A percentile compares a stretch with the other conserved stretches of the same genome.
Conservation (phyloP, 2,797 vertebrate genomes). For the Phylloscopus collybita region DNA sequence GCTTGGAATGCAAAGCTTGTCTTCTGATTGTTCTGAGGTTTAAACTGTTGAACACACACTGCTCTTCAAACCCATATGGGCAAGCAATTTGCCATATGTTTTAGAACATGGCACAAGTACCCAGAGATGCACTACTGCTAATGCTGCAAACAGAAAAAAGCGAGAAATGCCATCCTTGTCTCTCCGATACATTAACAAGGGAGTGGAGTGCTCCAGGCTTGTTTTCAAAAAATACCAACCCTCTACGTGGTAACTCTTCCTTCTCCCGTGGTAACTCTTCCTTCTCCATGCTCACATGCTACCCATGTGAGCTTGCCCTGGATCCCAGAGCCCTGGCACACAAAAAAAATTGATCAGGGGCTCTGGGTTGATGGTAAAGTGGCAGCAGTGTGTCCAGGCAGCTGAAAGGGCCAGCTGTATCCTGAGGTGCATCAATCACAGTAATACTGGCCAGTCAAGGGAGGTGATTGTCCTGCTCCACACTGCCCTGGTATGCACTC, state of each 20-base stretch:
- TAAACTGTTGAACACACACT: not conserved
- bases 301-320: not conserved
- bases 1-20: not conserved
- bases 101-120: not conserved
- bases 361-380: not conserved
- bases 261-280: not conserved
- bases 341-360: not conserved
- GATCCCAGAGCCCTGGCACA: not conserved
- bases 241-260: not conserved
- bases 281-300: rapidly evolving
- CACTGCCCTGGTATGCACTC: not conserved
- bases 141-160: not conserved
- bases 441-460: rapidly evolving
- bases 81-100: constrained; percentile 49
- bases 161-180: rapidly evolving
- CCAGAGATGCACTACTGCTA: not conserved
- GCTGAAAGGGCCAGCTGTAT: not conserved
- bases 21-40: constrained; percentile 19
- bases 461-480: not conserved
- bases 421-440: not conserved
- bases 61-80: not conserved
- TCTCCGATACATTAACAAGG: not conserved
- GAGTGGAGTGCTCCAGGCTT: not conserved
- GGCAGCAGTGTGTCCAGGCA: not conserved
- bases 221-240: not conserved